These are phyloP conservation scores for Tortrix viridana DNA, from an alignment of 2,888 invertebrate species.

Conservation along the genomic window DNA sequence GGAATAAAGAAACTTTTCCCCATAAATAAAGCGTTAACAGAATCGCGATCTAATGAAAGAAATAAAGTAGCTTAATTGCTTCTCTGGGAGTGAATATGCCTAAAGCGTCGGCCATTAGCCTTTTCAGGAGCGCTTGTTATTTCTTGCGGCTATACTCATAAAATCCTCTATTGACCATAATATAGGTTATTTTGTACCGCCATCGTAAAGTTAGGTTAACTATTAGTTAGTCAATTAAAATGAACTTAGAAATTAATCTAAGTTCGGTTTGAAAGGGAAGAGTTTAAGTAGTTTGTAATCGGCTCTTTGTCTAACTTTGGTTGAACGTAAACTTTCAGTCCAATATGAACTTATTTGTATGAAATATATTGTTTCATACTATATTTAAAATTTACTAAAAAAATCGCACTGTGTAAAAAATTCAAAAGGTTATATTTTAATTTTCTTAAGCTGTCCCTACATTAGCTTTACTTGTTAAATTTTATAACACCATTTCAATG, in stretches of 20 bases:
- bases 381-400: too few relatives aligned
- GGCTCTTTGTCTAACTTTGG: slow-evolving; percentile 27
- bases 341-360: slow-evolving; percentile 10
- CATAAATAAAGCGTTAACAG: slow-evolving; percentile 60
- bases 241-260: slow-evolving; percentile 34
- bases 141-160: slow-evolving; percentile 38
- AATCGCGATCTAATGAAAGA: slow-evolving; percentile 65
- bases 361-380: too few relatives aligned
- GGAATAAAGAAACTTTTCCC: slow-evolving; percentile 51
- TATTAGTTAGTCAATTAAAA: slow-evolving; percentile 31
- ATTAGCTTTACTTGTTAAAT: too few relatives aligned
- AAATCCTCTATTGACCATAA: slow-evolving; percentile 31
- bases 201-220: slow-evolving; percentile 24
- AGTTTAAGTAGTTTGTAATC: slow-evolving; percentile 26
- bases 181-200: slow-evolving; percentile 20
- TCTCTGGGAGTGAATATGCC: slow-evolving; percentile 52
- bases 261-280: slow-evolving; percentile 30
- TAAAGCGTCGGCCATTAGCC: slow-evolving; percentile 52
- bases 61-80: slow-evolving; percentile 68
- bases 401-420: too few relatives aligned
- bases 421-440: too few relatives aligned
- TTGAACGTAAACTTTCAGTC: slow-evolving; percentile 7
- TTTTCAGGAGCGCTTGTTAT: slow-evolving; percentile 49
- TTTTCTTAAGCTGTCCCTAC: too few relatives aligned
- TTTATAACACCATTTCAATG: too few relatives aligned